Percentiles rank a stretch among this genome's conserved stretches.
Evolutionary conservation across 2,113 vertebrate species (phyloP).

Genomic region (Gobio gobio): DNA sequence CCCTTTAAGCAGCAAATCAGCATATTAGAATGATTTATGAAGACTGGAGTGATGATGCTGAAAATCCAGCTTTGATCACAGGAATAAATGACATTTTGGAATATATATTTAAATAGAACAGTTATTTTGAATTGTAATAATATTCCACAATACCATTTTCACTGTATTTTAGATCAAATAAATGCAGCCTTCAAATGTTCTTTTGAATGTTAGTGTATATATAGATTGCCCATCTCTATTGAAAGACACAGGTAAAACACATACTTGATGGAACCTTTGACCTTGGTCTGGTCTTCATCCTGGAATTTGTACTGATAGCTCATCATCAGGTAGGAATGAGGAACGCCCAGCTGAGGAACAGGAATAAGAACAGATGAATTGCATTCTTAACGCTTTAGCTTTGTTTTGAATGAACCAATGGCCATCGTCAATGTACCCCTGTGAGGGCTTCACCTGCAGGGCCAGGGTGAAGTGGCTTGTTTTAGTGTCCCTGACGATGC

Average conservation of each 20-base stretch:
- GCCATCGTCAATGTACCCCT: background rate
- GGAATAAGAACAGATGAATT: conserved; percentile 4
- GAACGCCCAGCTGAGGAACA: conserved; percentile 87
- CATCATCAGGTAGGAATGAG: conserved; percentile 93
- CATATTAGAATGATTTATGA: background rate
- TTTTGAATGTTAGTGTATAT: background rate
- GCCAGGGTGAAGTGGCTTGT: conserved; percentile 91
- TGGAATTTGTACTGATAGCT: conserved; percentile 99
- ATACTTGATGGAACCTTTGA: conserved; percentile 96
- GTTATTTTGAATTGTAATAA: background rate
- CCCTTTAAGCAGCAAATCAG: background rate
- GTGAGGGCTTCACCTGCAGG: conserved; percentile 80
- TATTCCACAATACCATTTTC: background rate
- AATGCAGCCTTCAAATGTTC: background rate
- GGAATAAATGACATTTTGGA: background rate
- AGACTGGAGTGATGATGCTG: background rate
- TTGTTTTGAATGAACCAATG: background rate
- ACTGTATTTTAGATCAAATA: background rate
- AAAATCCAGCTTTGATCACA: background rate
- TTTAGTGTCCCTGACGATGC: conserved; percentile 92
- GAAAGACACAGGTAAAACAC: conserved; percentile 15
- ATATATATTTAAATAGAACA: background rate
- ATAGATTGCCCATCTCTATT: background rate
- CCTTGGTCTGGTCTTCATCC: conserved; percentile 93
- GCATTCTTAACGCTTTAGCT: background rate